Conservation (phyloP, 2,797 vertebrate genomes). For the Macropus fuliginosus region DNA sequence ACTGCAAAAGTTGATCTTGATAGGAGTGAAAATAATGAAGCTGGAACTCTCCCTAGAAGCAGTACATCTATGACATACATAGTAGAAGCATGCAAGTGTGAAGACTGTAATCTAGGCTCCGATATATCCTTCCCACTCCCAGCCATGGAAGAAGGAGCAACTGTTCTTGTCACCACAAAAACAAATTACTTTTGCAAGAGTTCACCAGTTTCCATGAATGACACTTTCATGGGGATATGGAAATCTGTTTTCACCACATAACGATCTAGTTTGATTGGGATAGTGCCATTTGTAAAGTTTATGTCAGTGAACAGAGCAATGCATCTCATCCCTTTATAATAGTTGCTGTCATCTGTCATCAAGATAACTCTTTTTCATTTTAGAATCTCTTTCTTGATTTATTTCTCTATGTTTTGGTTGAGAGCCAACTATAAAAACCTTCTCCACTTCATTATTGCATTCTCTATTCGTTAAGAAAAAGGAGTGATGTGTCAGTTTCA, state of each 20-base stretch:
- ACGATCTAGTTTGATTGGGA: slow-evolving; percentile 2
- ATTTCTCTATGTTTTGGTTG: slow-evolving; percentile 50
- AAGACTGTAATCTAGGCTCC: slow-evolving; percentile 78
- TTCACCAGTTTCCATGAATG: slow-evolving; percentile 70
- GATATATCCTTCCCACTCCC: slow-evolving; percentile 87
- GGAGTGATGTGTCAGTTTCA: neutral
- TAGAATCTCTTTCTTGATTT: slow-evolving; percentile 41
- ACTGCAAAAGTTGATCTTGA: slow-evolving; percentile 54
- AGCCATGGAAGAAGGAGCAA: slow-evolving; percentile 89
- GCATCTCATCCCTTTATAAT: neutral
- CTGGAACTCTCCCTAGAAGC: slow-evolving; percentile 55
- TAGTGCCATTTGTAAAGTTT: slow-evolving; percentile 37
- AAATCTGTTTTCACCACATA: slow-evolving; percentile 62
- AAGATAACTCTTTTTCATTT: slow-evolving; percentile 45
- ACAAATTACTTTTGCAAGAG: slow-evolving; percentile 83
- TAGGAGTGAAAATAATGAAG: slow-evolving; percentile 25
- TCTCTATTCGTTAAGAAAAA: slow-evolving; percentile 39
- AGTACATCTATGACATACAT: slow-evolving; percentile 77
- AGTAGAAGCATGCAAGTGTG: slow-evolving; percentile 81
- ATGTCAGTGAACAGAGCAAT: slow-evolving; percentile 38
- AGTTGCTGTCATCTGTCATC: neutral
- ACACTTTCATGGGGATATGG: slow-evolving; percentile 64
- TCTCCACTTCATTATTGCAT: slow-evolving; percentile 61
- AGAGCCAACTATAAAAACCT: slow-evolving; percentile 18
- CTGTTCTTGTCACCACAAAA: slow-evolving; percentile 90